Percentiles rank a stretch among this genome's conserved stretches.
These are phyloP conservation scores for Aurelia aurita DNA, from an alignment of 30 jellyfish, hydroid and myxozoan genomes.

Conservation along the genomic window DNA sequence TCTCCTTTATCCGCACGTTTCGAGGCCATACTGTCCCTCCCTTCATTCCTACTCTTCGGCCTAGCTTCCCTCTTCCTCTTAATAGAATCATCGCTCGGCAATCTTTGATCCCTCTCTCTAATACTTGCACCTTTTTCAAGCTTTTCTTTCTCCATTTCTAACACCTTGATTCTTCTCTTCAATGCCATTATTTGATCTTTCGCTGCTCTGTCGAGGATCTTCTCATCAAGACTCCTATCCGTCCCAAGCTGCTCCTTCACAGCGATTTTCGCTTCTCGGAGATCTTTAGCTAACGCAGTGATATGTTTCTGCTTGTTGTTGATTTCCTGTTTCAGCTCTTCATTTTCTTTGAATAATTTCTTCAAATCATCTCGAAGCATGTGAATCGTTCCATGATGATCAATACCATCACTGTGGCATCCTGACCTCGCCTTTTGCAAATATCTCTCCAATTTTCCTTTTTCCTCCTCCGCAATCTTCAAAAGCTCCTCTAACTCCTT, in stretches of 20 bases:
- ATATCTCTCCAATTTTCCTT: slow-evolving; percentile 80
- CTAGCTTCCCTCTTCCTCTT: slow-evolving; percentile 28
- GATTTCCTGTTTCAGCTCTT: slow-evolving; percentile 81
- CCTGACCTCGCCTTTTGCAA: slow-evolving; percentile 80
- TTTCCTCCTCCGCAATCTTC: slow-evolving; percentile 71
- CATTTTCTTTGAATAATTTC: slow-evolving; percentile 90
- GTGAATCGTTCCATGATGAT: slow-evolving; percentile 96
- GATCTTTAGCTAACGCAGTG: slow-evolving; percentile 85
- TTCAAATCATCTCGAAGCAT: slow-evolving; percentile 95
- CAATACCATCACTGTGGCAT: slow-evolving; percentile 72
- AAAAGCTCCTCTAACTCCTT: slow-evolving; percentile 63
- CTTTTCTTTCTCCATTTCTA: slow-evolving; percentile 67
- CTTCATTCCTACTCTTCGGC: slow-evolving; percentile 19
- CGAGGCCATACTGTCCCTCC: neutral
- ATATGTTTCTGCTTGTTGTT: slow-evolving; percentile 70
- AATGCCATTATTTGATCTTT: slow-evolving; percentile 63
- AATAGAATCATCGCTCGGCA: slow-evolving; percentile 18
- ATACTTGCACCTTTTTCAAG: slow-evolving; percentile 24
- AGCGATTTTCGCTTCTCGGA: slow-evolving; percentile 73
- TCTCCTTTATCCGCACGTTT: slow-evolving; percentile 3
- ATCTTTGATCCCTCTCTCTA: slow-evolving; percentile 31
- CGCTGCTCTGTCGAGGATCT: slow-evolving; percentile 70
- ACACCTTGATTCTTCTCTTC: slow-evolving; percentile 48
- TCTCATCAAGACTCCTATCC: slow-evolving; percentile 56
- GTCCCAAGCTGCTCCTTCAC: slow-evolving; percentile 75